Conservation (phyloP, 2,888 invertebrate genomes). For the Eudasyphora cyanicolor region DNA sequence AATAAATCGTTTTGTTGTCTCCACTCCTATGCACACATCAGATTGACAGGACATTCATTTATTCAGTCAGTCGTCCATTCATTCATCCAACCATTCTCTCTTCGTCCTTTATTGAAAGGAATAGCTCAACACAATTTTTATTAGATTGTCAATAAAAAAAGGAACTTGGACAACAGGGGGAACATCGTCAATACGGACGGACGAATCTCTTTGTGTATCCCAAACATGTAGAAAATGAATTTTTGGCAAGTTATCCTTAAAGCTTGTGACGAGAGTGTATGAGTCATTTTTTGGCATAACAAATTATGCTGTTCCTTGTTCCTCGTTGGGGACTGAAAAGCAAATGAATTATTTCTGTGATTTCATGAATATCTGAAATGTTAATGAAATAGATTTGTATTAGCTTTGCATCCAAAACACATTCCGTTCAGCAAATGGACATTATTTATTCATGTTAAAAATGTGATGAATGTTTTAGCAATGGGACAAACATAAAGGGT, state of each 20-base stretch:
- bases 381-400: constrained; percentile 54
- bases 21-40: constrained; percentile 44
- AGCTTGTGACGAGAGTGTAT: constrained; percentile 26
- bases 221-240: not conserved
- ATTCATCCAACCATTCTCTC: no score
- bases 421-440: not conserved
- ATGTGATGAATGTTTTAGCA: constrained; percentile 12
- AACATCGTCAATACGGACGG: no score
- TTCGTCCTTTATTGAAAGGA: constrained; percentile 16
- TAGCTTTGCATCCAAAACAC: constrained; percentile 32
- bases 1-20: constrained; percentile 74
- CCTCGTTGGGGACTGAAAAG: constrained; percentile 22
- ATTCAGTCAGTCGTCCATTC: constrained; percentile 40
- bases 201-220: not conserved
- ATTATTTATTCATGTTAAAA: constrained; percentile 37
- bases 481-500: not conserved
- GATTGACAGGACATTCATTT: constrained; percentile 65
- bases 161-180: no score
- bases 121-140: constrained; percentile 69
- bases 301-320: constrained; percentile 54
- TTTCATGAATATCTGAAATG: constrained; percentile 32
- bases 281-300: constrained; percentile 58
- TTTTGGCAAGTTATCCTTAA: not conserved
- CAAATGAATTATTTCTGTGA: constrained; percentile 31
- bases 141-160: constrained; percentile 75